Percentiles rank a stretch among this genome's conserved stretches.
These are phyloP conservation scores for Antitype chi DNA, from an alignment of 2,888 invertebrate species.

Conservation along the genomic window DNA sequence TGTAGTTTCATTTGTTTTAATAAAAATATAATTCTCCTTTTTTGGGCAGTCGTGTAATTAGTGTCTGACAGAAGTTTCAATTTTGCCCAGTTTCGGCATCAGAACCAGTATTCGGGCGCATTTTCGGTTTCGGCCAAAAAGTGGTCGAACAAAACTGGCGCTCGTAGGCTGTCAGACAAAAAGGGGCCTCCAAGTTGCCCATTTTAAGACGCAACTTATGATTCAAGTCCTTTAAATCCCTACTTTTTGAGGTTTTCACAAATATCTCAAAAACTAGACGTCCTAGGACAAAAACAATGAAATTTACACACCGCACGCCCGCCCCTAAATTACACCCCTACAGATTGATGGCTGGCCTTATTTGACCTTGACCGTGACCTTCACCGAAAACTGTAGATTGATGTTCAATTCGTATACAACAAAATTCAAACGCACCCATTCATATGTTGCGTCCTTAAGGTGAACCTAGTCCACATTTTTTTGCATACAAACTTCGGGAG, in stretches of 20 bases:
- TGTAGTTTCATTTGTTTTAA: constrained; percentile 70
- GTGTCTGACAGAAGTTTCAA: not conserved
- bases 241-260: not conserved
- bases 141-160: not conserved
- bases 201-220: not conserved
- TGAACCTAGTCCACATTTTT: too few relatives aligned
- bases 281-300: not conserved
- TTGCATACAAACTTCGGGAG: too few relatives aligned
- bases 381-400: not conserved
- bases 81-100: not conserved
- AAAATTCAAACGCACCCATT: too few relatives aligned
- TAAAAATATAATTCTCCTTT: too few relatives aligned
- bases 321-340: too few relatives aligned
- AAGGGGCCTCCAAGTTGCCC: not conserved
- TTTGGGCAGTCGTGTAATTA: not conserved
- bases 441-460: too few relatives aligned
- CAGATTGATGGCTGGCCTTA: not conserved
- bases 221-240: not conserved
- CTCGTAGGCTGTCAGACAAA: not conserved
- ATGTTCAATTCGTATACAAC: too few relatives aligned
- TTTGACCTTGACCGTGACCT: not conserved
- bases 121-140: too few relatives aligned
- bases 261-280: not conserved
- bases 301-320: too few relatives aligned
- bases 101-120: not conserved